Percentiles rank a stretch among this genome's conserved stretches.
These are phyloP conservation scores for Chloropsis hardwickii DNA, from an alignment of 2,113 vertebrate genomes.

Conservation along the genomic window DNA sequence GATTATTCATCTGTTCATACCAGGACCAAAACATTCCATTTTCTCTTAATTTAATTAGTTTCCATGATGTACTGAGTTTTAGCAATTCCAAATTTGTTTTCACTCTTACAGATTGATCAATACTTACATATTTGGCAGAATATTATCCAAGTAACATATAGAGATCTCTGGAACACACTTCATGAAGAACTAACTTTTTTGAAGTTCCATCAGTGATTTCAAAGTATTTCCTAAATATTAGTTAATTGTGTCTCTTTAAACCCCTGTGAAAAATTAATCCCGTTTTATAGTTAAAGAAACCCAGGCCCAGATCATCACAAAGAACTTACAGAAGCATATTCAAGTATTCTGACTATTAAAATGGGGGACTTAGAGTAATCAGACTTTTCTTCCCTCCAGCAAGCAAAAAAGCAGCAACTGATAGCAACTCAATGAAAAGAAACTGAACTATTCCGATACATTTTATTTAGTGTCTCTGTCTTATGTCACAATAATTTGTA, in stretches of 20 bases:
- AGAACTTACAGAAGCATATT: neutral
- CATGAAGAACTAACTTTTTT: neutral
- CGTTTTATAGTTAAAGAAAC: neutral
- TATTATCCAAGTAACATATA: neutral
- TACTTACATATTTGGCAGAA: neutral
- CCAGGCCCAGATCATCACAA: neutral
- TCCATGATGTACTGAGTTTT: neutral
- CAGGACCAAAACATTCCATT: neutral
- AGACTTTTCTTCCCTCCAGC: neutral
- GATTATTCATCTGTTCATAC: neutral
- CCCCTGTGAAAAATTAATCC: neutral
- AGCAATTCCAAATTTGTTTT: neutral
- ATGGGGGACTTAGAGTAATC: neutral
- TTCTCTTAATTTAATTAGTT: neutral
- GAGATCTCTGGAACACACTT: neutral
- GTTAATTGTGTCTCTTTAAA: neutral
- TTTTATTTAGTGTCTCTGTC: neutral
- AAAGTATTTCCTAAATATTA: neutral
- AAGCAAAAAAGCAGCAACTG: neutral
- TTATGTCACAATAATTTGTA: neutral
- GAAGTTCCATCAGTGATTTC: neutral
- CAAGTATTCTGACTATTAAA: neutral
- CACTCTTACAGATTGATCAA: neutral
- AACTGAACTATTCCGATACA: neutral
- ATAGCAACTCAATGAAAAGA: neutral